Base-by-base conservation (phyloP, 2,797 vertebrate genomes). In the Gambusia yucatana region DNA sequence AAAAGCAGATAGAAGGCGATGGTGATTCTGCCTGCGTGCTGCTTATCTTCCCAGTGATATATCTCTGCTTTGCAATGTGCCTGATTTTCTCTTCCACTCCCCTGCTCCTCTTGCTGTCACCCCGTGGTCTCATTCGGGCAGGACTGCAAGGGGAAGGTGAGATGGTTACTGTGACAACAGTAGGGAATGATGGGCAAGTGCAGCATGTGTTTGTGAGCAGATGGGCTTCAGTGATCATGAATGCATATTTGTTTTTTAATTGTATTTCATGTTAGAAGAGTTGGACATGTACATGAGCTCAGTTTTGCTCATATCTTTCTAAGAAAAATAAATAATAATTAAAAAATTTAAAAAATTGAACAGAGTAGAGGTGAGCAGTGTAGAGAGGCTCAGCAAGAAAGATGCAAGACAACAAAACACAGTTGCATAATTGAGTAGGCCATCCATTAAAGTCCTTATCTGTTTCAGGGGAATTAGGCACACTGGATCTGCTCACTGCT, bases 141-240 rank as follows among this genome's bases (percentile, higher is more conserved):
- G 82, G 91, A 95, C 90, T 94, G 89, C 81, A 91, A 95, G 93
- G 85, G 86, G 92, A 94, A 95, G 96, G 94, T 95, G 84, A 96
- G 91, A 95, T 90, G 92, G 93, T 94, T 96, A 95, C 94, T 96
- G 93, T 96, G 94, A 96, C 92, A 96, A 96, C 91, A 86, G 90
- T 91, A 92, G 87, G 91, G 87, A 94, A 92, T 91, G 84, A 94
- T 73, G 84, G 91, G 82, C 86, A 89, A 76, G 76, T 81, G 76
- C 79, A 77, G 72, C 28, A 22, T 80, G 71, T 72, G 39, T 86
- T 76, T 76, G 72, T 73, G 77, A 73, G 76, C 65, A 71, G 76
- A 73, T 79, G 79, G 83, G 75, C 50, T 67, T 80, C 76, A 78
- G 77, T 77, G 82, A 80, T 43, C 79, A 77, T 57, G 84, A 77